phyloP scores from a whole-genome alignment of 2,888 invertebrate genomes.

The Siphonodentalium dalli region DNA sequence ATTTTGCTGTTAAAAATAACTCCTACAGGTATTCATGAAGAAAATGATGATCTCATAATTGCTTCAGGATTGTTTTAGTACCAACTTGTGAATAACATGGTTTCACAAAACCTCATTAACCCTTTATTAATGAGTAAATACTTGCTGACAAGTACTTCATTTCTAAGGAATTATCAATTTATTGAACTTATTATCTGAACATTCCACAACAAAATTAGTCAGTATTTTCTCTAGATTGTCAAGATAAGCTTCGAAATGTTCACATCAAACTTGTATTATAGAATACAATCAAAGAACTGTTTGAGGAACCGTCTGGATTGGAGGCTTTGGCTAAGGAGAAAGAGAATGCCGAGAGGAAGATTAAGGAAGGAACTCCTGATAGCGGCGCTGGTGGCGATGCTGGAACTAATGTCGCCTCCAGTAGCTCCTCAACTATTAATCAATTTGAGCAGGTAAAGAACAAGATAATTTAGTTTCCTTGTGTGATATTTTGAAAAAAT shows the following conservation, averaged over 20 bases:
- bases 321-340: constrained; percentile 73
- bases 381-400: constrained; percentile 14
- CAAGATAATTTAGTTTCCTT: too few species aligned
- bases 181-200: not conserved
- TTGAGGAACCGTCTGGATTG: constrained; percentile 71
- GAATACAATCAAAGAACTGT: constrained; percentile 92
- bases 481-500: too few species aligned
- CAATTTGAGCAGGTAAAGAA: constrained; percentile 63
- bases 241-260: not conserved
- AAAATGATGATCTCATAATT: too few species aligned
- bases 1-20: too few species aligned
- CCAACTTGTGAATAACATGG: too few species aligned
- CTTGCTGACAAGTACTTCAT: too few species aligned
- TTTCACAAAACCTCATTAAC: too few species aligned
- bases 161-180: not conserved
- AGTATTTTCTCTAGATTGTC: too few species aligned
- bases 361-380: constrained; percentile 16
- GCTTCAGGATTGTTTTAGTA: too few species aligned
- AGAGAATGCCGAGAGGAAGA: constrained; percentile 50
- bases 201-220: not conserved
- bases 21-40: too few species aligned
- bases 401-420: constrained; percentile 13
- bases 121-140: too few species aligned
- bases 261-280: constrained; percentile 57
- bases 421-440: constrained; percentile 36